Base-by-base conservation (phyloP, 2,797 vertebrate genomes). In the Leptoclinus maculatus region DNA sequence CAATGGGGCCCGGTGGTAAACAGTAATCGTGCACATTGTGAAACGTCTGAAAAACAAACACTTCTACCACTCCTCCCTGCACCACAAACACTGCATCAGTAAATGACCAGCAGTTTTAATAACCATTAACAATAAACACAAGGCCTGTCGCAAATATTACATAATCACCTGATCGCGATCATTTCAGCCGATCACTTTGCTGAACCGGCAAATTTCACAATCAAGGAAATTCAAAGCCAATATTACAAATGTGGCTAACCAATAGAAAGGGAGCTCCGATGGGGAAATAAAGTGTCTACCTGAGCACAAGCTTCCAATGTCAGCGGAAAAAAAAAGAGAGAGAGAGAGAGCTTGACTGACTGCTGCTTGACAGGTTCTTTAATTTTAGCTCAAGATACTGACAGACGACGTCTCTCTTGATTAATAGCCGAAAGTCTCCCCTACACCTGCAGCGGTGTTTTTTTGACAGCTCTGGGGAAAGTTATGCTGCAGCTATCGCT, bases 21-120 rank as follows among this genome's bases (percentile, higher is more conserved):
- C 21, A 7, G 36, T 17, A 23, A 29, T 3, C 51, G 54, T 11
- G 29, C 3, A 45, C 3, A 45, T 76, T 74, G 36, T 9, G 64
- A 66, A 75, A 75, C 8, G 23, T 45, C 32, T 80, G 29, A 47
- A 79, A 66, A 53, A 39, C 41, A 67, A 76, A 80, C 47, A 62
- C 3, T 1, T 74, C 11, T 45, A 57, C 70, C 57, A 64, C 2
- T 49, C 14, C 7, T n/a, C 21, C 13, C 27, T 34, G 66, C 45
- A 23, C 36, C 0, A 11, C 41, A 47, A 78, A 78, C 21, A 57
- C 49, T 9, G 2, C 25, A 69, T 71, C 36, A 12, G 51, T 54
- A 51, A 80, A 63, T 21, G 19, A 65, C 39, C 39, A 14, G 53
- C 25, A 9, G 36, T 25, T 66, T 66, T 39, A 70, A 79, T 25